A percentile compares a stretch with the other conserved stretches of the same genome.
These are phyloP conservation scores for Standfussiana lucernea DNA, from an alignment of 2,888 invertebrate genomes.

Conservation along the genomic window DNA sequence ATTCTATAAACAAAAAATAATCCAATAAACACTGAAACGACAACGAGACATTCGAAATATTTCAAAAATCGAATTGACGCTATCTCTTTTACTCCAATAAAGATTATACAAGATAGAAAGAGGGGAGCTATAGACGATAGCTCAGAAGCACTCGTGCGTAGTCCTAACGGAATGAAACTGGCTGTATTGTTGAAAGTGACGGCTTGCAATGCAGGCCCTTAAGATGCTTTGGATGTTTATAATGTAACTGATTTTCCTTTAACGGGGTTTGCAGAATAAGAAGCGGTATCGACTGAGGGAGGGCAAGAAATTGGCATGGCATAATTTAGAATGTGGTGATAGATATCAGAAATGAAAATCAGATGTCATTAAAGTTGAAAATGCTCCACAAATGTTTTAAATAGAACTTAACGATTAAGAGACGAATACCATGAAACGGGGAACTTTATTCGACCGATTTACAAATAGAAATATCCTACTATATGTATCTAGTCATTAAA, in stretches of 20 bases:
- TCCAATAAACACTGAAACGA: conserved; percentile 64
- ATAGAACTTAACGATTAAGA: not conserved
- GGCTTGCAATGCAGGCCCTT: conserved; percentile 56
- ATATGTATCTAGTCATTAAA: not conserved
- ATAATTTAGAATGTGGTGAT: not conserved
- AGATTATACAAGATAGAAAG: conserved; percentile 45
- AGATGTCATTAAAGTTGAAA: not conserved
- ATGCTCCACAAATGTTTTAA: not conserved
- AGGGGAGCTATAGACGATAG: conserved; percentile 50
- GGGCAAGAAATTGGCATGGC: conserved; percentile 1
- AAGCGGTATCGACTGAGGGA: conserved; percentile 7
- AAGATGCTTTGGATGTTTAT: conserved; percentile 63
- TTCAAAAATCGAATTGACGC: conserved; percentile 59
- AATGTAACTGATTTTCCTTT: conserved; percentile 58
- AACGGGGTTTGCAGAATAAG: conserved; percentile 47
- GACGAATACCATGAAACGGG: not conserved
- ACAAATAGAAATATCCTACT: not conserved
- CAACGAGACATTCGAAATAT: conserved; percentile 67
- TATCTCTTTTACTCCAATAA: conserved; percentile 47
- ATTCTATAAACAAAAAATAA: conserved; percentile 63
- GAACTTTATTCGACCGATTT: not conserved
- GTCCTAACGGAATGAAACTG: conserved; percentile 68
- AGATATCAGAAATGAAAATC: not conserved
- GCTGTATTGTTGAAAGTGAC: conserved; percentile 66
- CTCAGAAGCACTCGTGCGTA: conserved; percentile 77